Conservation (phyloP, 2,113 vertebrate species). For the Prolemur simus region DNA sequence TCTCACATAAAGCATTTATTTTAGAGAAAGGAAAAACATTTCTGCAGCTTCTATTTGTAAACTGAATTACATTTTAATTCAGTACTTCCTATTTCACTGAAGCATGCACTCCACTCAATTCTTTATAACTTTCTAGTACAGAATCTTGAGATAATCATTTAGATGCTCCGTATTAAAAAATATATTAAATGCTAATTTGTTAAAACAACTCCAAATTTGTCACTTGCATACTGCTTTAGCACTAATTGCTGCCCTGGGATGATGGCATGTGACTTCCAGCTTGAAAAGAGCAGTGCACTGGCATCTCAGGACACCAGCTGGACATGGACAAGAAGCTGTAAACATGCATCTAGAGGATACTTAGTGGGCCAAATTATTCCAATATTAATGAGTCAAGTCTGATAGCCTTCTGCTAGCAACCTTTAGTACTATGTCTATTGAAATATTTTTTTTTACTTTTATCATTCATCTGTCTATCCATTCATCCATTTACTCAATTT, state of each 20-base stretch:
- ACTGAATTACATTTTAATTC: constrained; percentile 12
- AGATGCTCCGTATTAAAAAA: not conserved
- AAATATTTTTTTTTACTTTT: not conserved
- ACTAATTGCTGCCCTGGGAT: not conserved
- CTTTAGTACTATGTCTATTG: not conserved
- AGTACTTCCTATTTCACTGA: not conserved
- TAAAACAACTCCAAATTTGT: not conserved
- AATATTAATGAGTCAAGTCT: not conserved
- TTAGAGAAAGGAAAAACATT: not conserved
- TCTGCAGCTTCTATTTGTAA: not conserved
- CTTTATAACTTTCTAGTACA: not conserved
- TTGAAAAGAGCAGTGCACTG: not conserved
- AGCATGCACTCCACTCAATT: not conserved
- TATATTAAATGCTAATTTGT: not conserved
- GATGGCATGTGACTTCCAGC: not conserved
- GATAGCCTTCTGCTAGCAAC: not conserved
- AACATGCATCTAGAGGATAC: not conserved
- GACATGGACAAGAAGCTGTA: not conserved
- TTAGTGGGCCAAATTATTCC: not conserved
- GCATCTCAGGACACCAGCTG: not conserved
- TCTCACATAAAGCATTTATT: not conserved
- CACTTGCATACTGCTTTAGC: not conserved
- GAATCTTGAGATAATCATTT: not conserved
- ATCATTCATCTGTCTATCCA: not conserved
- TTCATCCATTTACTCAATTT: not conserved